Conservation (phyloP, 2,888 invertebrate species). For the Oconnorella tubifera region DNA sequence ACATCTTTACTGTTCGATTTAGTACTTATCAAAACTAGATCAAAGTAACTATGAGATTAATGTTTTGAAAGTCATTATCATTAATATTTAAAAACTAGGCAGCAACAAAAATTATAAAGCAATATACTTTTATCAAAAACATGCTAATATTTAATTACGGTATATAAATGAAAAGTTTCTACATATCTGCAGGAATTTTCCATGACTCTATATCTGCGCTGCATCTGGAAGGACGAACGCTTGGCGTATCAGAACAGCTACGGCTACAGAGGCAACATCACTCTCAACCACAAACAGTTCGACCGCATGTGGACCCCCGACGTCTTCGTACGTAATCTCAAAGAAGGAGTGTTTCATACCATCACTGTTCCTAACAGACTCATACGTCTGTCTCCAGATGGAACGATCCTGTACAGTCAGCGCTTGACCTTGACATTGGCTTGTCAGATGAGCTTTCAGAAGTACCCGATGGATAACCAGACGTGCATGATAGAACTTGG, state of each 20-base stretch:
- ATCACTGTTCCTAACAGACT: conserved; percentile 30
- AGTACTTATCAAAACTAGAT: too few species aligned
- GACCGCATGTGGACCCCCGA: conserved; percentile 30
- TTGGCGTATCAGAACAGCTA: conserved; percentile 63
- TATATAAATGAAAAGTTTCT: too few species aligned
- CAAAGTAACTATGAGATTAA: too few species aligned
- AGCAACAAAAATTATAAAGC: too few species aligned
- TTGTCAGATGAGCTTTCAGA: conserved; percentile 75
- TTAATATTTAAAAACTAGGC: too few species aligned
- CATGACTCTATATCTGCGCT: conserved; percentile 85
- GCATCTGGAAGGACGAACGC: conserved; percentile 86
- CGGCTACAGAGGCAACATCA: conserved; percentile 16
- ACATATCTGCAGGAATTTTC: conserved; percentile 93
- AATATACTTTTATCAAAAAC: too few species aligned
- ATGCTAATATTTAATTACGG: too few species aligned
- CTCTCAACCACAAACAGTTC: conserved; percentile 27
- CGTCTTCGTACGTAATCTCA: conserved; percentile 27
- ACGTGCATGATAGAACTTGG: conserved; percentile 73
- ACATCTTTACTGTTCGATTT: too few species aligned
- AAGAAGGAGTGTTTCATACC: conserved; percentile 25
- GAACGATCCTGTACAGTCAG: conserved; percentile 29
- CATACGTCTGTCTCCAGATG: conserved; percentile 25
- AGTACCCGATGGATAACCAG: conserved; percentile 74
- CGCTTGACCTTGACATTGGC: conserved; percentile 73
- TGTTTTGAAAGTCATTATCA: too few species aligned